A percentile compares a stretch with the other conserved stretches of the same genome.
Evolutionary conservation across 1,140 invertebrate genomes (phyloP).

Genomic region (Metaphire vulgaris): DNA sequence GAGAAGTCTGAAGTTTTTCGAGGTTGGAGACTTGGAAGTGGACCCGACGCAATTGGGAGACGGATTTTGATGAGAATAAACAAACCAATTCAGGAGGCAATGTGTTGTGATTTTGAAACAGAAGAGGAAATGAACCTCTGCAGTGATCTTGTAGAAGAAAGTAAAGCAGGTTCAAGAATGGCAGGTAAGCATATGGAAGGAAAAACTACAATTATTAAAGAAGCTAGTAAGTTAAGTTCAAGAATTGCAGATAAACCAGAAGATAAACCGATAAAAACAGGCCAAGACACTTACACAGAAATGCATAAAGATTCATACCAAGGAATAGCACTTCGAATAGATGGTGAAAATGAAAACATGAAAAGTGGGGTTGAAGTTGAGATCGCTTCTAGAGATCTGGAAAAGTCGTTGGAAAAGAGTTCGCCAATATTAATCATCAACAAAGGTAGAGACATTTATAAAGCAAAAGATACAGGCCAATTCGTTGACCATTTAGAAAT

Average conservation of each 20-base stretch:
- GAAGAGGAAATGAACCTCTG: conserved; percentile 31
- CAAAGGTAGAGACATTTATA: too few relatives aligned
- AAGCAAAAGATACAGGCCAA: neutral
- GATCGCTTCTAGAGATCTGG: conserved; percentile 26
- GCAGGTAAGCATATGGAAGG: neutral
- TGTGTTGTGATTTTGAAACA: conserved; percentile 22
- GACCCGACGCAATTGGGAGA: neutral
- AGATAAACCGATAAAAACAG: neutral
- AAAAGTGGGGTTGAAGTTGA: conserved; percentile 23
- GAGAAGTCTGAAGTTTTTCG: conserved; percentile 13
- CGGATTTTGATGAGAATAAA: neutral
- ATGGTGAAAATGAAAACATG: conserved; percentile 22
- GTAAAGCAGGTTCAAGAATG: conserved; percentile 12
- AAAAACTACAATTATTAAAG: neutral
- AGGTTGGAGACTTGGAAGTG: conserved; percentile 13
- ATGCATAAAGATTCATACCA: neutral
- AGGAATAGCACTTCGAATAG: neutral
- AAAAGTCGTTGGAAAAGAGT: conserved; percentile 27
- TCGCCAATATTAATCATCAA: too few relatives aligned
- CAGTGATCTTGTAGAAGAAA: conserved; percentile 26
- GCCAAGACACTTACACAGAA: neutral
- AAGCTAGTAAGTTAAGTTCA: neutral
- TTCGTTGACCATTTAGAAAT: neutral
- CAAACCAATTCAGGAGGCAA: conserved; percentile 15
- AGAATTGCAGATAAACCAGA: neutral